Evolutionary conservation across 2,113 vertebrate genomes (phyloP).

Genomic region (Holacanthus passer): DNA sequence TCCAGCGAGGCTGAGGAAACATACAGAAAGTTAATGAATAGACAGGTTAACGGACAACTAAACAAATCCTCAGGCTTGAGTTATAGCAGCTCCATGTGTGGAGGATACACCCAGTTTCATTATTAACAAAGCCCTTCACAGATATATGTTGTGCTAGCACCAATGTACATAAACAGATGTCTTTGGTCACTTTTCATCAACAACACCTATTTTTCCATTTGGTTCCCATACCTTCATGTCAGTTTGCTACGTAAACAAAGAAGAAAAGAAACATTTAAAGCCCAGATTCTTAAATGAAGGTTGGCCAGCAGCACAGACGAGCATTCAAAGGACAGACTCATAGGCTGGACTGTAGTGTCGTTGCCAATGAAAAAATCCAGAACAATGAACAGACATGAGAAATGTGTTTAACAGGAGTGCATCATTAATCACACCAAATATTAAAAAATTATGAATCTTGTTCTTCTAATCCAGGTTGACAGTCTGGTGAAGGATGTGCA

Average conservation of each 20-base stretch:
- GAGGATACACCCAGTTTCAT: not conserved
- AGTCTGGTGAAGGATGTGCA: constrained; percentile 63
- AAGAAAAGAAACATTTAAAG: not conserved
- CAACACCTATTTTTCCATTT: not conserved
- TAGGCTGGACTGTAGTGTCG: not conserved
- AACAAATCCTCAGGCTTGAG: not conserved
- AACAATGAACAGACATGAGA: too few species aligned
- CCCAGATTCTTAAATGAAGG: not conserved
- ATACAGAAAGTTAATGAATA: not conserved
- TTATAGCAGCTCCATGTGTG: not conserved
- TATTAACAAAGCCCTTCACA: not conserved
- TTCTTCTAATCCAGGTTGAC: constrained; percentile 63
- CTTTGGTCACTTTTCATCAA: not conserved
- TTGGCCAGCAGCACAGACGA: not conserved
- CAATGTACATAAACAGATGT: not conserved
- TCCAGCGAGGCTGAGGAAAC: not conserved
- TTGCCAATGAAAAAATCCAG: too few species aligned
- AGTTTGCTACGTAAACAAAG: too few species aligned
- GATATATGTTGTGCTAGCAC: not conserved
- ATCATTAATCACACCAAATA: too few species aligned
- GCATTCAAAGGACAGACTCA: not conserved
- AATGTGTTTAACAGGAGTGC: not conserved
- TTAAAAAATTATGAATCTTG: not conserved
- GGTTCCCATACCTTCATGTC: not conserved
- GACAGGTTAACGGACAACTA: not conserved